Base-by-base conservation (phyloP, 2,888 invertebrate species). In the Celastrina argiolus region DNA sequence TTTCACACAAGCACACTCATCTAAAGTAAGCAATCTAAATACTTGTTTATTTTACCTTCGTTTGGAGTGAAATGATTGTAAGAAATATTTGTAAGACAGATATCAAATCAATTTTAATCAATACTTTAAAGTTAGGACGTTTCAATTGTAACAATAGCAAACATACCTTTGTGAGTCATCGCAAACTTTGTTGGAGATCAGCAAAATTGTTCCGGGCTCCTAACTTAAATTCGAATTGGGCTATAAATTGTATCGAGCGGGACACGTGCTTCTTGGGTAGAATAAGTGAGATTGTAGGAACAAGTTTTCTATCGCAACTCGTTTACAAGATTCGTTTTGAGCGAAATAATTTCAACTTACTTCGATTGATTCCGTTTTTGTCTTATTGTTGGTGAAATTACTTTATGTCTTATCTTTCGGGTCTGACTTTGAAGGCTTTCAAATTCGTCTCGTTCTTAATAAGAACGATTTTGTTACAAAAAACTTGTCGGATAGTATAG, bases 191-290 rank as follows among this genome's bases (percentile, higher is more conserved):
- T 75, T 74, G 74, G 73, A 74, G 74, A 75, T 80, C 72, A 71
- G 68, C 70, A 70, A 73, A 77, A 78, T 78, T 76, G 76, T 78
- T 77, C 74, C 64, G 72, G 72, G 75, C 74, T 74, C 70, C 73
- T 72, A 76, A 79, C 75, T 77, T 78, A 74, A 77, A 78, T 76
- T 79, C 72, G 74, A 75, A 75, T 70, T 71, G 70, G 75, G 76
- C 75, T 70, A 81, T 81, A 81, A 83, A 82, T 81, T 78, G 75
- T 74, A 72, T 69, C 71, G 64, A 71, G 73, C 64, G 74, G 71
- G 73, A 76, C 73, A 75, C 59, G 65, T 66, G 42, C 42, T 42
- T 14, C 31, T 59, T 66, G 65, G 58, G 59, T 66, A 42, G 56
- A 66, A 66, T 66, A 59, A 61, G 61, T 61, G 61, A 61, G 61